These are phyloP conservation scores for Eristalis tenax DNA, from an alignment of 2,888 invertebrate species.

Conservation along the genomic window DNA sequence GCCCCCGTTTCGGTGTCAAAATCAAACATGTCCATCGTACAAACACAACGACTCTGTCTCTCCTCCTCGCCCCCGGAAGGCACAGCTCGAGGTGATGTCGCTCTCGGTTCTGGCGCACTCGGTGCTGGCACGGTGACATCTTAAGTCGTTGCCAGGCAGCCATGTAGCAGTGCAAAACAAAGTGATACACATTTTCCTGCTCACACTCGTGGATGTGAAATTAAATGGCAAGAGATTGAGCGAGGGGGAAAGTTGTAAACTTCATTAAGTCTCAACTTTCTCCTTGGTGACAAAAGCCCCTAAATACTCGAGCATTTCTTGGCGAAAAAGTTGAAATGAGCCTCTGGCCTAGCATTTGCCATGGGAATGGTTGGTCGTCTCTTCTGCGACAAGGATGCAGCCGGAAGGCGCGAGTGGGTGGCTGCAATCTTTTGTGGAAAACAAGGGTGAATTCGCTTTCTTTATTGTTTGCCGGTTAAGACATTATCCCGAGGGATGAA, in stretches of 20 bases:
- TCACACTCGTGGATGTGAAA: no score
- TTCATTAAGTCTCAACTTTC: background rate
- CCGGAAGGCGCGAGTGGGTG: background rate
- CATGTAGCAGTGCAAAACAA: background rate
- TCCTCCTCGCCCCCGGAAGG: background rate
- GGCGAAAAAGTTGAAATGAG: background rate
- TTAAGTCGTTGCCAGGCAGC: background rate
- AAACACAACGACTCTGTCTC: background rate
- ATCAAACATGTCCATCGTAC: background rate
- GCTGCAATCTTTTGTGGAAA: no score
- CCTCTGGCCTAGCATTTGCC: background rate
- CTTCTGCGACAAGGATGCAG: background rate
- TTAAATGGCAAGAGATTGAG: background rate
- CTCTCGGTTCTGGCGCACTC: background rate
- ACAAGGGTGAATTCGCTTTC: no score
- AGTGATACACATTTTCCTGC: background rate
- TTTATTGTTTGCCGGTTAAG: no score
- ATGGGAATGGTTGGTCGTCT: background rate
- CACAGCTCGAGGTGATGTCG: background rate
- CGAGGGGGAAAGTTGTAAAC: background rate
- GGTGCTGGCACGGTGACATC: background rate
- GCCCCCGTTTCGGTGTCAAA: background rate
- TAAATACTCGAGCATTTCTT: background rate
- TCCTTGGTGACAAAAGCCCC: background rate
- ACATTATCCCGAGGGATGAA: no score